phyloP scores from a whole-genome alignment of 2,113 vertebrate species.

The Larimichthys crocea region DNA sequence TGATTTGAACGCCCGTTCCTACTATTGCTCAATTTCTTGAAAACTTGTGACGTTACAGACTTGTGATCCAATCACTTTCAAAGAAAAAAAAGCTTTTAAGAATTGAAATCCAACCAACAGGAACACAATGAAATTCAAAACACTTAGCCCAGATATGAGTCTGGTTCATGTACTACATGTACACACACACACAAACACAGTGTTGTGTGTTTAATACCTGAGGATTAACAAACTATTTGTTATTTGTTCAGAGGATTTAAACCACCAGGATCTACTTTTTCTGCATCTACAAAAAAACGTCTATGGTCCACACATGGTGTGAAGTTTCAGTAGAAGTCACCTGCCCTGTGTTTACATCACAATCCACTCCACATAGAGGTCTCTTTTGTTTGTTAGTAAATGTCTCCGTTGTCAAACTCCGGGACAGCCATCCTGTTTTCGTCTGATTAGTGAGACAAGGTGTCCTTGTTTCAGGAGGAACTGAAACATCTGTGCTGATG shows the following conservation, averaged over 20 bases:
- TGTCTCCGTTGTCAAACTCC: background rate
- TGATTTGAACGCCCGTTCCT: background rate
- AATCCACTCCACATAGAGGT: conserved; percentile 2
- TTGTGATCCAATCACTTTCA: background rate
- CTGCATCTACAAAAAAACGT: background rate
- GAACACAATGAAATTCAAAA: background rate
- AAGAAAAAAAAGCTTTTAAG: background rate
- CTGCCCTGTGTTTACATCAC: conserved; percentile 48
- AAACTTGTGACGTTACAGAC: background rate
- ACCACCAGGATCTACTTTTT: background rate
- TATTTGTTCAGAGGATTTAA: background rate
- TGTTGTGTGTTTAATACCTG: background rate
- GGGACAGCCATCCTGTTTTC: background rate
- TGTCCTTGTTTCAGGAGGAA: background rate
- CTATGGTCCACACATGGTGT: background rate
- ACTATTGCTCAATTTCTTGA: conserved; percentile 15
- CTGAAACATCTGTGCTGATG: background rate
- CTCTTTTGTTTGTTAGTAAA: background rate
- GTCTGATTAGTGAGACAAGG: conserved; percentile 3
- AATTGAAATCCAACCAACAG: background rate
- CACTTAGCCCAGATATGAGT: background rate
- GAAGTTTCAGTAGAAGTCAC: background rate
- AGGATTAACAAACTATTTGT: background rate
- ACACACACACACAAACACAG: too few species aligned
- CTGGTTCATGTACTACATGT: background rate